A percentile compares a stretch with the other conserved stretches of the same genome.
phyloP scores from a whole-genome alignment of 2,797 vertebrate species.

The Lepus oiostolus region DNA sequence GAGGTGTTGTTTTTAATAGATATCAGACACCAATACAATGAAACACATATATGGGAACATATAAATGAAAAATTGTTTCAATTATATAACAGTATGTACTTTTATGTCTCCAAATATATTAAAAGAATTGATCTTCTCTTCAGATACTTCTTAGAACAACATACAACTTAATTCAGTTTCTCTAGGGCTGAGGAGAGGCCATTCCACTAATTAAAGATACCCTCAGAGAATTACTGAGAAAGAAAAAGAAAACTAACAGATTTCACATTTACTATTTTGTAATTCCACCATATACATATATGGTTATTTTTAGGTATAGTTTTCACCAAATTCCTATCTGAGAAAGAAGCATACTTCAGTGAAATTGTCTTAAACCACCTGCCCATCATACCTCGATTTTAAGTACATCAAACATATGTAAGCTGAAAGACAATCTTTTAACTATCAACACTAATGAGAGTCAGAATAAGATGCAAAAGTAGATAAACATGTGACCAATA shows the following conservation, averaged over 20 bases:
- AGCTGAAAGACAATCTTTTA: constrained; percentile 22
- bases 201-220: neutral
- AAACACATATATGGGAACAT: neutral
- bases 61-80: neutral
- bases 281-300: neutral
- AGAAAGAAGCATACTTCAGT: neutral
- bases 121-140: constrained; percentile 46
- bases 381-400: neutral
- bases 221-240: neutral
- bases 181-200: neutral
- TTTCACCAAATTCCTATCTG: neutral
- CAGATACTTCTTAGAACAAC: constrained; percentile 20
- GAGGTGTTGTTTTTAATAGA: neutral
- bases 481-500: neutral
- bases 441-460: neutral
- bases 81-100: neutral
- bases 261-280: constrained; percentile 12
- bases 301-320: constrained; percentile 11
- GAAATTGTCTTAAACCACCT: constrained; percentile 8
- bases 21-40: neutral
- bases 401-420: neutral
- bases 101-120: constrained; percentile 17
- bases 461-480: neutral
- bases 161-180: neutral
- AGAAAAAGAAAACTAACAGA: neutral